Conservation (phyloP, 2,888 invertebrate species). For the Macaria notata region DNA sequence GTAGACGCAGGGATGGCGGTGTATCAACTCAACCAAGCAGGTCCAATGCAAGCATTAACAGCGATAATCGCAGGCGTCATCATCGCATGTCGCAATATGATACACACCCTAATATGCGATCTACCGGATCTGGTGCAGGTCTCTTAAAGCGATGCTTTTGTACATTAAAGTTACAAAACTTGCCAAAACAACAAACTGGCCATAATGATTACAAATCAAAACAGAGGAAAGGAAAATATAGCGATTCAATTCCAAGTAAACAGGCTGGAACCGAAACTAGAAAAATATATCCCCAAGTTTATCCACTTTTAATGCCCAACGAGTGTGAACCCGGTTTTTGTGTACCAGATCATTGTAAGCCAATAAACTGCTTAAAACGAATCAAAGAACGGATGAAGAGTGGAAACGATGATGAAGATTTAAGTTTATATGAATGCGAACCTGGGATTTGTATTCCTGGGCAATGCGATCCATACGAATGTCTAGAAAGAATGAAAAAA, state of each 20-base stretch:
- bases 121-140: conserved; percentile 26
- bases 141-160: conserved; percentile 44
- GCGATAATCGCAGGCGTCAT: neutral
- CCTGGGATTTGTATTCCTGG: conserved; percentile 42
- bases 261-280: conserved; percentile 24
- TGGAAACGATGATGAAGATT: conserved; percentile 11
- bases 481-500: conserved; percentile 39
- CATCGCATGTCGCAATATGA: conserved; percentile 25
- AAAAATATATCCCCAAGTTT: conserved; percentile 15
- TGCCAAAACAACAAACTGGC: conserved; percentile 12
- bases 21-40: no score
- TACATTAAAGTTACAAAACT: conserved; percentile 42
- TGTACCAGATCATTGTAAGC: conserved; percentile 44
- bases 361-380: conserved; percentile 40
- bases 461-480: conserved; percentile 40
- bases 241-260: conserved; percentile 15
- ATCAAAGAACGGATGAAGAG: conserved; percentile 34
- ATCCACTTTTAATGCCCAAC: conserved; percentile 34
- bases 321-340: conserved; percentile 50
- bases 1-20: neutral
- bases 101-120: conserved; percentile 16
- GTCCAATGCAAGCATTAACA: no score
- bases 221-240: neutral
- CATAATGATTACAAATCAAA: no score
- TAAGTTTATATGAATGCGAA: conserved; percentile 40